phyloP scores from a whole-genome alignment of 2,888 invertebrate genomes.

The Taenaris catops region DNA sequence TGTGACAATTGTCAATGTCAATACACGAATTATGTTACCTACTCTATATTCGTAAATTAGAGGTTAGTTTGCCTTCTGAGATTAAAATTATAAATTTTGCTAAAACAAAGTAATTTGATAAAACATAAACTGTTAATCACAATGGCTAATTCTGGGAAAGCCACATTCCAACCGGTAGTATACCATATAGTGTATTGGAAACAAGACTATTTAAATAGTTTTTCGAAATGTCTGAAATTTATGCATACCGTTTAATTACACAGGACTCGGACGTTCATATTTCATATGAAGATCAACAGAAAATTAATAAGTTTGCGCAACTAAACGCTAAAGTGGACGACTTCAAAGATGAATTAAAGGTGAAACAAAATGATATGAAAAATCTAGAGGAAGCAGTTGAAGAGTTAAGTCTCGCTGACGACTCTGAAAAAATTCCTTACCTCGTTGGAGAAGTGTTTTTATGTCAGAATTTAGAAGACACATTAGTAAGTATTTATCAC shows the following conservation, averaged over 20 bases:
- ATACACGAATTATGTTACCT: no score
- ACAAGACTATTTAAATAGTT: slow-evolving; percentile 35
- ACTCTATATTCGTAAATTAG: no score
- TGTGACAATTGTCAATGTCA: no score
- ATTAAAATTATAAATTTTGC: no score
- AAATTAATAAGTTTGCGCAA: slow-evolving; percentile 97
- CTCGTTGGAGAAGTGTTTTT: slow-evolving; percentile 95
- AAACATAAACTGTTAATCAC: background rate
- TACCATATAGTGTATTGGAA: background rate
- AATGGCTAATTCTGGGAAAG: slow-evolving; percentile 78
- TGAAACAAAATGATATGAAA: slow-evolving; percentile 93
- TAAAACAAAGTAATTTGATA: background rate
- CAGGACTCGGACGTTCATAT: slow-evolving; percentile 96
- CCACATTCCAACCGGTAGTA: slow-evolving; percentile 84
- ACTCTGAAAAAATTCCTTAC: slow-evolving; percentile 88
- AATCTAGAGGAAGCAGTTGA: slow-evolving; percentile 96
- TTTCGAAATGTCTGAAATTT: no score
- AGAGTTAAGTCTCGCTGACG: slow-evolving; percentile 89
- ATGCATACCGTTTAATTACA: no score
- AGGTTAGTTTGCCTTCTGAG: background rate
- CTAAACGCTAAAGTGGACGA: slow-evolving; percentile 96
- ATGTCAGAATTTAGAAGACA: slow-evolving; percentile 86
- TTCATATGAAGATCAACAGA: slow-evolving; percentile 97
- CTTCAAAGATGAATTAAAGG: slow-evolving; percentile 91
- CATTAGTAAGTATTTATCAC: slow-evolving; percentile 77